Conservation (phyloP, 2,888 invertebrate genomes). For the Exephanes ischioxanthus region DNA sequence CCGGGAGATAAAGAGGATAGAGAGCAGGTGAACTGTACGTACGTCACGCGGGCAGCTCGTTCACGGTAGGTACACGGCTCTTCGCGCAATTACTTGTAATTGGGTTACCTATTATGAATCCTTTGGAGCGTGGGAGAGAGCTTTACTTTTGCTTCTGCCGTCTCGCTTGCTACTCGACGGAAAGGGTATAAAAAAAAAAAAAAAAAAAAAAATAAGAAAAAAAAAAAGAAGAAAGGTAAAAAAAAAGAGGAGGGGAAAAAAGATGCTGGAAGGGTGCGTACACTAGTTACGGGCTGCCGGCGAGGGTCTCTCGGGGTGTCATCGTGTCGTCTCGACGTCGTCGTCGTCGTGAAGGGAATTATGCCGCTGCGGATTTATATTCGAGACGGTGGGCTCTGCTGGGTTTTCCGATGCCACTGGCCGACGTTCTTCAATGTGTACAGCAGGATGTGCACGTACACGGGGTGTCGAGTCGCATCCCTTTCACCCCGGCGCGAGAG, state of each 20-base stretch:
- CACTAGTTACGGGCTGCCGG: not conserved
- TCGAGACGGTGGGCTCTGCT: conserved; percentile 41
- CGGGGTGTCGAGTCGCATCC: conserved; percentile 42
- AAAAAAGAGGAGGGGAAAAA: conserved; percentile 29
- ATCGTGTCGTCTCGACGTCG: conserved; percentile 43
- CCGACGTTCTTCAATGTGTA: conserved; percentile 20
- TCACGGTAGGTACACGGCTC: conserved; percentile 51
- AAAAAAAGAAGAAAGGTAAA: conserved; percentile 29
- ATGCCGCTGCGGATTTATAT: conserved; percentile 61
- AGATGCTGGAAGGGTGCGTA: conserved; percentile 23
- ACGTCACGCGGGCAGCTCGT: conserved; percentile 66
- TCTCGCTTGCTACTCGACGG: conserved; percentile 12
- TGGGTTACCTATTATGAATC: conserved; percentile 71
- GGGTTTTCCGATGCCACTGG: conserved; percentile 7
- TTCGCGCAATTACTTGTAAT: conserved; percentile 71
- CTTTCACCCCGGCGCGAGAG: conserved; percentile 48
- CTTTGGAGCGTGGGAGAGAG: conserved; percentile 50
- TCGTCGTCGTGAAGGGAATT: conserved; percentile 51
- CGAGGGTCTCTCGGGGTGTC: conserved; percentile 51
- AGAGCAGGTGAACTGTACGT: conserved; percentile 57
- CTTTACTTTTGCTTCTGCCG: conserved; percentile 12
- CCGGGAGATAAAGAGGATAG: conserved; percentile 9
- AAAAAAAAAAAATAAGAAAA: not conserved
- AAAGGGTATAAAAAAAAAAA: conserved; percentile 30
- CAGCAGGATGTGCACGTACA: conserved; percentile 9